phyloP scores from a whole-genome alignment of 2,113 vertebrate species.

The Pantherophis guttatus region DNA sequence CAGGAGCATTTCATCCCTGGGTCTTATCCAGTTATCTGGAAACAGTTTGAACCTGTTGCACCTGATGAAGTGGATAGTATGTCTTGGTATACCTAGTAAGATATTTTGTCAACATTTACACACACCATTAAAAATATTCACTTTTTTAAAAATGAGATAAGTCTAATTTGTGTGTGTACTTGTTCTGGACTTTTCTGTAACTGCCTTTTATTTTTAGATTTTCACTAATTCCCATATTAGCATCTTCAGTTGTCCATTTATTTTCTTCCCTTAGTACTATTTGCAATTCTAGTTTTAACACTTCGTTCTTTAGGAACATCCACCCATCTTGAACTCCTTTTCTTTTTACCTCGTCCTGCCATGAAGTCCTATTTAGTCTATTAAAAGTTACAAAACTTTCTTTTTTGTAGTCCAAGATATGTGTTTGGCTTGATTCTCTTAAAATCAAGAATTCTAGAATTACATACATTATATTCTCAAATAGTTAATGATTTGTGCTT shows the following conservation, averaged over 20 bases:
- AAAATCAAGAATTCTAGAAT: not conserved
- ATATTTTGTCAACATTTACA: not conserved
- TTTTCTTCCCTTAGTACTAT: not conserved
- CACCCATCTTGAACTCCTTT: not conserved
- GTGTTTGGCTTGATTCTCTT: not conserved
- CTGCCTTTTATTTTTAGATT: not conserved
- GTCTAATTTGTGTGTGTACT: not conserved
- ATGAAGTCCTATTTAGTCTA: not conserved
- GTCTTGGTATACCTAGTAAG: not conserved
- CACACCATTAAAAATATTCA: not conserved
- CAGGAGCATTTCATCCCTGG: too few relatives aligned
- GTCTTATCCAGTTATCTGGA: too few relatives aligned
- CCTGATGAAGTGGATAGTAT: not conserved
- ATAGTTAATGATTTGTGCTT: not conserved
- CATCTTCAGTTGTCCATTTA: not conserved
- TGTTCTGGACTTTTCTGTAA: not conserved
- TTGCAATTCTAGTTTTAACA: not conserved
- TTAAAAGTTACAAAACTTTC: not conserved
- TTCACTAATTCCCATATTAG: not conserved
- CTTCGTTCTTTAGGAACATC: not conserved
- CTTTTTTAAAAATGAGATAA: not conserved
- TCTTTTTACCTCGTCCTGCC: not conserved
- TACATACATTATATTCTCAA: not conserved
- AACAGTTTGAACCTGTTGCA: too few relatives aligned
- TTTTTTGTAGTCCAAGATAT: too few relatives aligned